These are phyloP conservation scores for Phoeniculus purpureus DNA, from an alignment of 2,797 vertebrate species.

Conservation along the genomic window DNA sequence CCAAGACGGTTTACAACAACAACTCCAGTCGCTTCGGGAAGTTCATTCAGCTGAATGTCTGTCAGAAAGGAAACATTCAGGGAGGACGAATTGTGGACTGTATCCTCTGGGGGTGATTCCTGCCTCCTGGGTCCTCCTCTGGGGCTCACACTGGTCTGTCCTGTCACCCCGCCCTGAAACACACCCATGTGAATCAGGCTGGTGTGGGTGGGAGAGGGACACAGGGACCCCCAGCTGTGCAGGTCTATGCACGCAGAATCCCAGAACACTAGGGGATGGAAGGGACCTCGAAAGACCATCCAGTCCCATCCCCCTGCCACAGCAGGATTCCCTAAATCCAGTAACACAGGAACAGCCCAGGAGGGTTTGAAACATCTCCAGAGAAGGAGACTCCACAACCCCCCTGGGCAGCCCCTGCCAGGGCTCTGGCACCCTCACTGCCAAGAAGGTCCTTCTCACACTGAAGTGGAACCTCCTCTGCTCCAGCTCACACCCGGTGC, in stretches of 20 bases:
- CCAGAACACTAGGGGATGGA: too few species aligned
- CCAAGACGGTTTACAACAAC: constrained; percentile 97
- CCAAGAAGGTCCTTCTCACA: too few species aligned
- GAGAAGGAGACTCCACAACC: too few species aligned
- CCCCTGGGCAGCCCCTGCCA: too few species aligned
- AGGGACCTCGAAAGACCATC: too few species aligned
- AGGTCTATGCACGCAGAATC: fast-evolving
- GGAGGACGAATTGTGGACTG: constrained; percentile 95
- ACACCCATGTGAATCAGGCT: background rate
- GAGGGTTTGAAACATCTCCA: too few species aligned
- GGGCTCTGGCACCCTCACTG: too few species aligned
- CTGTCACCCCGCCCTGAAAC: background rate
- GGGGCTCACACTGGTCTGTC: background rate
- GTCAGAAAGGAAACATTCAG: constrained; percentile 95
- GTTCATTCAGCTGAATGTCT: constrained; percentile 94
- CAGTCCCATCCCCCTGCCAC: too few species aligned
- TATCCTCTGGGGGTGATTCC: constrained; percentile 84
- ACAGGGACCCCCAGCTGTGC: background rate
- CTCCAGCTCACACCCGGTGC: too few species aligned
- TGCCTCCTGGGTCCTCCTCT: background rate
- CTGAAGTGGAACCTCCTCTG: too few species aligned
- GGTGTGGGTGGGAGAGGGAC: background rate
- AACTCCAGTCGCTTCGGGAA: constrained; percentile 99
- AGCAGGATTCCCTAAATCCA: too few species aligned
- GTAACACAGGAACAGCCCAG: too few species aligned